Base-by-base conservation (phyloP, 2,888 invertebrate genomes). In the Coelopa pilipes region DNA sequence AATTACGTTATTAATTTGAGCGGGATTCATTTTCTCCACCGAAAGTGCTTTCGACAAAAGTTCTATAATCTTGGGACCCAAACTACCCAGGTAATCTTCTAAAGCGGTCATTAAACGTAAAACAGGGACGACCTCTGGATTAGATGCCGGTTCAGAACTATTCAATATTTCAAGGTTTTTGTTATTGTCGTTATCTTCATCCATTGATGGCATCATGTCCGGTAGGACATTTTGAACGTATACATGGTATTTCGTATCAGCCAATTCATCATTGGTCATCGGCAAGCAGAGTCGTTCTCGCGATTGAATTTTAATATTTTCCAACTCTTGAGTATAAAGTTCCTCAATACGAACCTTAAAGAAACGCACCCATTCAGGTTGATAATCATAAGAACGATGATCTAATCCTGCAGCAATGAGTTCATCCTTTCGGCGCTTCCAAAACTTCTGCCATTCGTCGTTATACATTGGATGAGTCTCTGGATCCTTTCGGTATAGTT, bases 371-470 rank as follows among this genome's bases (percentile, higher is more conserved):
- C 96, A 96, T 82, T 96, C 96, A 4, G 94, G 93, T 82, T 95
- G 95, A 86, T 93, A 96, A 84, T 96, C 94, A 83, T 95, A 92
- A 73, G 92, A 92, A 11, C 92, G 89, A 9, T 94, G 92, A 82
- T 96, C 94, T 60, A 83, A 78, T 11, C 86, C 85, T 67, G 82
- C 80, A n/a, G 79, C 78, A 47, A 82, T 78, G 62, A 94, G 88
- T 85, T 94, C 93, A 83, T 93, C 93, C 84, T 93, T 94, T 1
- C 94, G 90, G 45, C 90, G 89, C 82, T 94, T 94, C 95, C 96
- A 96, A 86, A 95, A 96, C 83, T 92, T 92, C 84, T 94, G 94
- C 96, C 96, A 96, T 84, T 96, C 95, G 63, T 93, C 93, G 0
- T 93, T 93, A 84, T 96, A 96, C 10, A 92, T 89, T 0, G 96